A percentile compares a stretch with the other conserved stretches of the same genome.
Conservation (phyloP, 2,797 vertebrate species). For the Apodemus agrarius region DNA sequence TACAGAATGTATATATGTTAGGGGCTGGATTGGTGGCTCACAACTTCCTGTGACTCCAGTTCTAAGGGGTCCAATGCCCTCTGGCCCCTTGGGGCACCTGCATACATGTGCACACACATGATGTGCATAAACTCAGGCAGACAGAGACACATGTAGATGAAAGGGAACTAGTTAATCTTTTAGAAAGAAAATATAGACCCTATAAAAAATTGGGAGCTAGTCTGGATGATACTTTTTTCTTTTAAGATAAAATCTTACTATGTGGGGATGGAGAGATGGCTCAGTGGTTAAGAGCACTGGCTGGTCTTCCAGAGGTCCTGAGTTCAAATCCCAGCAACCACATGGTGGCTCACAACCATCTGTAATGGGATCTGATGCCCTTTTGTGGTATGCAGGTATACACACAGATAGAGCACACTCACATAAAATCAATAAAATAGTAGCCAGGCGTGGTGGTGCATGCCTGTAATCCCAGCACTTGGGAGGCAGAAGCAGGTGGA, state of each 20-base stretch:
- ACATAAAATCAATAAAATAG: neutral
- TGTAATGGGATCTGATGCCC: neutral
- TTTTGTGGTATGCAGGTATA: neutral
- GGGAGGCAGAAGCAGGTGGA: no score
- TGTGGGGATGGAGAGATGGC: neutral
- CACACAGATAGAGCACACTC: neutral
- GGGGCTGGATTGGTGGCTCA: neutral
- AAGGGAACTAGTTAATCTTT: neutral
- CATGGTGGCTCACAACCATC: neutral
- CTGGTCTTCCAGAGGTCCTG: neutral
- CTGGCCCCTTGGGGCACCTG: neutral
- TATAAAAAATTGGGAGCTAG: constrained; percentile 50
- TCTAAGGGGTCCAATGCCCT: neutral
- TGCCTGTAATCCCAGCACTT: no score
- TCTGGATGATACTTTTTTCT: neutral
- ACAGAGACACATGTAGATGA: neutral
- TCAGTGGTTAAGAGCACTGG: neutral
- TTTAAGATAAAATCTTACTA: neutral
- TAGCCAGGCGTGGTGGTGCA: no score
- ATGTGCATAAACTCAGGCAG: neutral
- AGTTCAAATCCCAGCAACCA: neutral
- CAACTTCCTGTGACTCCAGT: neutral
- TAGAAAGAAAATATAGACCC: constrained; percentile 8
- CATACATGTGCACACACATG: neutral
- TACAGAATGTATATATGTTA: neutral